These are phyloP conservation scores for Pocillopora grandis DNA, from an alignment of 92 coral and sea anemone species.

Conservation along the genomic window DNA sequence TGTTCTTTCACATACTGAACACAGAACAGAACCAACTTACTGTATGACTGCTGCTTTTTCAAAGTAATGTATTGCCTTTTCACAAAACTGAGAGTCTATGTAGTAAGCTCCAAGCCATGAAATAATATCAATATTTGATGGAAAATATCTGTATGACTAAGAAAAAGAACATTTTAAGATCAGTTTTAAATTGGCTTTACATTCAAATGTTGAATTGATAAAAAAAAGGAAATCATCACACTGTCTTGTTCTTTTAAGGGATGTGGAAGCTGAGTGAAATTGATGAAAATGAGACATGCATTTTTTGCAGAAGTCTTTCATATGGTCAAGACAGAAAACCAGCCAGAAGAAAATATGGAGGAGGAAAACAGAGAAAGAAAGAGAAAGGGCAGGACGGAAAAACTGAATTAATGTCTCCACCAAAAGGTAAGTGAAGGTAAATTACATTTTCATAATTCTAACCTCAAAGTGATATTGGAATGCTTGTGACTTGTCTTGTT, in stretches of 20 bases:
- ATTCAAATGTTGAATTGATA: too few relatives aligned
- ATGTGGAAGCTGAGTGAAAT: neutral
- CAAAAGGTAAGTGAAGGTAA: neutral
- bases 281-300: neutral
- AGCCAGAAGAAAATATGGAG: too few relatives aligned
- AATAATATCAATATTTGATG: slow-evolving; percentile 94
- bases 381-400: too few relatives aligned
- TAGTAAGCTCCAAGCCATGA: slow-evolving; percentile 99
- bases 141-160: slow-evolving; percentile 90
- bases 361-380: too few relatives aligned
- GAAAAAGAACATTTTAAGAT: neutral
- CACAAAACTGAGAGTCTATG: slow-evolving; percentile 99
- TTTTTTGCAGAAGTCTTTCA: too few relatives aligned
- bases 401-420: neutral
- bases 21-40: slow-evolving; percentile 50
- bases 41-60: slow-evolving; percentile 96
- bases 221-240: neutral
- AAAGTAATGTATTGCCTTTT: slow-evolving; percentile 97
- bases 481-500: slow-evolving; percentile 98
- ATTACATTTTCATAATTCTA: neutral
- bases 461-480: slow-evolving; percentile 99
- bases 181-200: neutral
- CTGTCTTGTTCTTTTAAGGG: neutral
- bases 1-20: neutral
- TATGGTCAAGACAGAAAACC: too few relatives aligned